These are phyloP conservation scores for Puffinus mauretanicus DNA, from an alignment of 2,113 vertebrate species.

Conservation along the genomic window DNA sequence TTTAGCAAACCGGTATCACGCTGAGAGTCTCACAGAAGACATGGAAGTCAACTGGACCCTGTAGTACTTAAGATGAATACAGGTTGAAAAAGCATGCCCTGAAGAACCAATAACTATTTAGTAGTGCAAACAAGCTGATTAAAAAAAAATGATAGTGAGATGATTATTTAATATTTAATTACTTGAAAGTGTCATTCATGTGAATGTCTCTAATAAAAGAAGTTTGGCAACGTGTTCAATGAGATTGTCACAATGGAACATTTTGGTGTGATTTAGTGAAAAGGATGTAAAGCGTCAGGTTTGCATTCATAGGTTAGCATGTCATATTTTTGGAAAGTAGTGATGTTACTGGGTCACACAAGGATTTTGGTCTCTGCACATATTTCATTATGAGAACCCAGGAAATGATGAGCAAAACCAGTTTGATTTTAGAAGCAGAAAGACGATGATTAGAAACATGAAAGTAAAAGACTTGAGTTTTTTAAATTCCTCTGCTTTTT, in stretches of 20 bases:
- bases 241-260: background rate
- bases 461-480: background rate
- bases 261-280: background rate
- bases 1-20: background rate
- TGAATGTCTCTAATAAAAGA: background rate
- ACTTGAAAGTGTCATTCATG: background rate
- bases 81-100: background rate
- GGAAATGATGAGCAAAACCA: background rate
- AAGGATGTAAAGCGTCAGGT: background rate
- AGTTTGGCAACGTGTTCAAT: background rate
- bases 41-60: background rate
- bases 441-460: background rate
- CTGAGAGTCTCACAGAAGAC: background rate
- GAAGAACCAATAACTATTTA: background rate
- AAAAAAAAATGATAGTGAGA: background rate
- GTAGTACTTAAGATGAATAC: background rate
- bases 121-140: background rate
- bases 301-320: conserved; percentile 14
- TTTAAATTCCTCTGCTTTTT: background rate
- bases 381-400: background rate
- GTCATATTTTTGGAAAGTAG: background rate
- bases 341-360: conserved; percentile 23
- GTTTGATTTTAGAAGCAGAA: background rate
- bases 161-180: background rate
- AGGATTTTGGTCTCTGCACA: background rate